These are phyloP conservation scores for Polydrusus pterygomalis DNA, from an alignment of 2,888 invertebrate genomes.

Conservation along the genomic window DNA sequence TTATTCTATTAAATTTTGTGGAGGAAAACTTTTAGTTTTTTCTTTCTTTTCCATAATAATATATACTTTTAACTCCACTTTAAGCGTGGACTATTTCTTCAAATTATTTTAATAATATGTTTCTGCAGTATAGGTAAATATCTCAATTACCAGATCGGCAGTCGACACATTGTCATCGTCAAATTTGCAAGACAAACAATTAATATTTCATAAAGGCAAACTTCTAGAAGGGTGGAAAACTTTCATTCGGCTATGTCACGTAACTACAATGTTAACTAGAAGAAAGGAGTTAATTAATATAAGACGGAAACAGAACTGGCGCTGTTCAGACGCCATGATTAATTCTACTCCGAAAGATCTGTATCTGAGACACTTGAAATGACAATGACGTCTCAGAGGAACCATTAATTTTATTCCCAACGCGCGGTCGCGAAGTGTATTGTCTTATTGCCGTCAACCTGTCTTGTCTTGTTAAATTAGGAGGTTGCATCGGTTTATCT, in stretches of 20 bases:
- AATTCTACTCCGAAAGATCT: conserved; percentile 47
- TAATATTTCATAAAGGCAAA: conserved; percentile 39
- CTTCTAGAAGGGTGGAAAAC: conserved; percentile 48
- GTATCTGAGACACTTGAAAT: conserved; percentile 52
- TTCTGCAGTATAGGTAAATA: too few relatives aligned
- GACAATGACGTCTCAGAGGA: conserved; percentile 52
- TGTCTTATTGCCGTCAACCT: conserved; percentile 33
- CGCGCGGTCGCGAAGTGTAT: conserved; percentile 32
- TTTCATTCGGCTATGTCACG: conserved; percentile 50
- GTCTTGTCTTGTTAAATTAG: conserved; percentile 40
- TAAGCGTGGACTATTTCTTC: too few relatives aligned
- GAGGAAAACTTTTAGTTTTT: too few relatives aligned
- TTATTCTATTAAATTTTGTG: too few relatives aligned
- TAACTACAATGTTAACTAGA: conserved; percentile 53
- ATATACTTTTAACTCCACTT: too few relatives aligned
- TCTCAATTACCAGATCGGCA: too few relatives aligned
- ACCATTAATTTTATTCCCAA: conserved; percentile 44
- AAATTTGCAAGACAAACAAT: not conserved
- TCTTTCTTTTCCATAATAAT: too few relatives aligned
- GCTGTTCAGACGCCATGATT: conserved; percentile 50
- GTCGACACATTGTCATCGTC: not conserved
- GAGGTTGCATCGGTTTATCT: conserved; percentile 37
- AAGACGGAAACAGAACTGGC: conserved; percentile 47
- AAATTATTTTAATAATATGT: too few relatives aligned
- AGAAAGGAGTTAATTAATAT: conserved; percentile 56